Percentiles rank a stretch among this genome's conserved stretches.
Evolutionary conservation across 2,797 vertebrate genomes (phyloP).

Genomic region (Girardinus metallicus): DNA sequence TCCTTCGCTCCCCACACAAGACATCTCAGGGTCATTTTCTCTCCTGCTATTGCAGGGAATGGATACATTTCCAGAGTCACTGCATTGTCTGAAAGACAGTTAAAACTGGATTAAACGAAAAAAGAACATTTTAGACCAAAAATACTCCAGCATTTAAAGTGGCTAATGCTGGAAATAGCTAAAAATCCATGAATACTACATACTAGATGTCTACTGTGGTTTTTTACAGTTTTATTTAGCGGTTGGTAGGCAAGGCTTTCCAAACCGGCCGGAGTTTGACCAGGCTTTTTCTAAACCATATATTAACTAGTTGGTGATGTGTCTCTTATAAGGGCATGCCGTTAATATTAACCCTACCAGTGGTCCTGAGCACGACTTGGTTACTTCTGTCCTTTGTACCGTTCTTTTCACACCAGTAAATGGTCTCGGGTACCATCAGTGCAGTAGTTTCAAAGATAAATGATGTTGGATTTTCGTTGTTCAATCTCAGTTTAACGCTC

Average conservation of each 20-base stretch:
- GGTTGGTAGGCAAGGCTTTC: not conserved
- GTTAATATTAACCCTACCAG: constrained; percentile 36
- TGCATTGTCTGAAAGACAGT: constrained; percentile 21
- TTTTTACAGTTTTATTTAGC: not conserved
- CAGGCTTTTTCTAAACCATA: not conserved
- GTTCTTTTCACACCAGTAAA: constrained; percentile 42
- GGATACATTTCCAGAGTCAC: constrained; percentile 51
- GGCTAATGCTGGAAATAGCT: not conserved
- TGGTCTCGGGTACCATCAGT: fast-evolving
- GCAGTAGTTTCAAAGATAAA: fast-evolving
- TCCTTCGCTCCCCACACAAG: constrained; percentile 17
- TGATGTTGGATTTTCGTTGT: fast-evolving
- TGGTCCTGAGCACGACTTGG: constrained; percentile 47
- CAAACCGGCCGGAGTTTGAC: not conserved
- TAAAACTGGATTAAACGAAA: not conserved
- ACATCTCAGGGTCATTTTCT: constrained; percentile 50
- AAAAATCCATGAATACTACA: not conserved
- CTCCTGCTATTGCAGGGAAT: constrained; percentile 27
- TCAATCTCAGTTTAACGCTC: fast-evolving
- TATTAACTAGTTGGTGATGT: not conserved
- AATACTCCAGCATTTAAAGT: not conserved
- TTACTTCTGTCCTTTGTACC: not conserved
- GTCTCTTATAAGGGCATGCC: not conserved
- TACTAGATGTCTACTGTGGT: not conserved
- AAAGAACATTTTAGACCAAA: not conserved